Conservation (phyloP, 2,888 invertebrate genomes). For the Heliconius hortense region DNA sequence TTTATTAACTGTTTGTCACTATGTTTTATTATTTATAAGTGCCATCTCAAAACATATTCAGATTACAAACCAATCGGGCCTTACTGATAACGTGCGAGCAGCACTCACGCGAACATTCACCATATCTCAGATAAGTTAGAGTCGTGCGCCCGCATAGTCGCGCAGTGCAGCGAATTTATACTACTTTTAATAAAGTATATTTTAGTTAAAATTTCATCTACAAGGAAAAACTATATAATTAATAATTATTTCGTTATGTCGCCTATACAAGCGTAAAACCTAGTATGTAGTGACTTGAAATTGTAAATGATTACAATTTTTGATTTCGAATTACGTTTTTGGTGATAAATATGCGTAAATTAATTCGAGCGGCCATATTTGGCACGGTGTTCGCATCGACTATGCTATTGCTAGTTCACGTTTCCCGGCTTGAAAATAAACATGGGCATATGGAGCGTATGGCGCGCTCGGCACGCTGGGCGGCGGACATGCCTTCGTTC, state of each 20-base stretch:
- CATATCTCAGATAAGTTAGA: slow-evolving; percentile 34
- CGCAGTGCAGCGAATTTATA: neutral
- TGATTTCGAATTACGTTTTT: neutral
- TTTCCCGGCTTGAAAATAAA: slow-evolving; percentile 47
- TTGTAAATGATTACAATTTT: neutral
- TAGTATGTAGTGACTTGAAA: neutral
- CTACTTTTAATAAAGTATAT: neutral
- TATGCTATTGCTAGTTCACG: slow-evolving; percentile 51
- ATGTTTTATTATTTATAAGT: neutral
- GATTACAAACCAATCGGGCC: slow-evolving; percentile 40
- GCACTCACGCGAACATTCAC: slow-evolving; percentile 21
- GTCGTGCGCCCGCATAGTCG: slow-evolving; percentile 36
- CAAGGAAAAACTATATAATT: neutral
- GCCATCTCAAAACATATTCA: slow-evolving; percentile 21
- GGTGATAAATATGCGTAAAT: slow-evolving; percentile 53
- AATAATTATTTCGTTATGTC: neutral
- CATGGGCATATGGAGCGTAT: slow-evolving; percentile 30
- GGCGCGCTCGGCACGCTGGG: slow-evolving; percentile 38
- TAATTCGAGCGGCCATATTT: slow-evolving; percentile 51
- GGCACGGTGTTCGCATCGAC: slow-evolving; percentile 49
- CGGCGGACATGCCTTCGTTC: neutral
- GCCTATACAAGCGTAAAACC: neutral
- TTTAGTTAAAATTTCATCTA: neutral
- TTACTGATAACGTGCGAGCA: slow-evolving; percentile 36
- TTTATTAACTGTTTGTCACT: neutral